These are phyloP conservation scores for Megaceryle maxima DNA, from an alignment of 2,113 vertebrate genomes.

Conservation along the genomic window DNA sequence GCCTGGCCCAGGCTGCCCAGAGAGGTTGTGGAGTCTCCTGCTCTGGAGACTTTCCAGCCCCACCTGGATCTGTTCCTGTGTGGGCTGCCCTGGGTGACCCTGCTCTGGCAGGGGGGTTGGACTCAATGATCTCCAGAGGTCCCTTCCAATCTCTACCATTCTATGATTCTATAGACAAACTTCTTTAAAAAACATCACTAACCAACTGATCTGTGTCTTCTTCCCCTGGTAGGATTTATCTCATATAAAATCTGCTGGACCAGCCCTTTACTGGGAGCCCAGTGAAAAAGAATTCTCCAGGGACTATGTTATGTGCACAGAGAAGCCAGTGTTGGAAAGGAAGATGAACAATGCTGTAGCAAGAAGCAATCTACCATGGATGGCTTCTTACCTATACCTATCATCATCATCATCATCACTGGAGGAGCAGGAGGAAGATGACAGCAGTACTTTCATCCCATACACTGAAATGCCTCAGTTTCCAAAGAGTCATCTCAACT, in stretches of 20 bases:
- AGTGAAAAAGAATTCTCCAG: not conserved
- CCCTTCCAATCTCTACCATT: too few species aligned
- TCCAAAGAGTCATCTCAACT: not conserved
- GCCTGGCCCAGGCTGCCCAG: too few species aligned
- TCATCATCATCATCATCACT: not conserved
- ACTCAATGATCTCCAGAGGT: too few species aligned
- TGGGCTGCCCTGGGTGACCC: too few species aligned
- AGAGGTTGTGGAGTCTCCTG: too few species aligned
- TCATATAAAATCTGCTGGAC: not conserved
- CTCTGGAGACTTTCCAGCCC: too few species aligned
- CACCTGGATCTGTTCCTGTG: too few species aligned
- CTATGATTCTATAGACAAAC: not conserved
- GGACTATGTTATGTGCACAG: not conserved
- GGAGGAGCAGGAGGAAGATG: constrained; percentile 29
- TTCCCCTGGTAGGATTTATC: constrained; percentile 33
- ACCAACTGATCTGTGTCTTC: not conserved
- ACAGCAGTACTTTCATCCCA: not conserved
- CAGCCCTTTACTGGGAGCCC: not conserved
- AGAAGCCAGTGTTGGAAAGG: not conserved
- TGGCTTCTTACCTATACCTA: not conserved
- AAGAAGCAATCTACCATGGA: not conserved
- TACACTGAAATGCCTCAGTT: not conserved
- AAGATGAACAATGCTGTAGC: not conserved
- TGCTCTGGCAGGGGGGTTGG: too few species aligned
- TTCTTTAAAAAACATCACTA: not conserved